Conservation (phyloP, 2,113 vertebrate genomes). For the Formicarius rufipectus region DNA sequence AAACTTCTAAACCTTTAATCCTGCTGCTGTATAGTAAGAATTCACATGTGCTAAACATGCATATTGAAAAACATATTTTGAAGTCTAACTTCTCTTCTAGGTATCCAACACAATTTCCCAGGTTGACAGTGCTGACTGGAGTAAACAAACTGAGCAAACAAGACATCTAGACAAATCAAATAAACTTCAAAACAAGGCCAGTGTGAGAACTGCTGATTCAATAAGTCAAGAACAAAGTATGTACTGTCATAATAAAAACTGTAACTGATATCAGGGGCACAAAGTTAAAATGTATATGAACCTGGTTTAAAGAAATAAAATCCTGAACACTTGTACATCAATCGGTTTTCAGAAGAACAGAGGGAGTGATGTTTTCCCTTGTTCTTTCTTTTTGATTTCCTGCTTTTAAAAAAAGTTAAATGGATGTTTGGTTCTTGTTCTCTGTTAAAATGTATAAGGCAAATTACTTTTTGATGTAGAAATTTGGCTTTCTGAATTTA, state of each 20-base stretch:
- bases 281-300: background rate
- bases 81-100: slow-evolving; percentile 40
- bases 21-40: background rate
- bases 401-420: background rate
- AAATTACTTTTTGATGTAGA: background rate
- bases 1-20: background rate
- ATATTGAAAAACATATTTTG: background rate
- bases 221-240: slow-evolving; percentile 45
- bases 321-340: background rate
- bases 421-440: background rate
- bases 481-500: background rate
- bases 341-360: background rate
- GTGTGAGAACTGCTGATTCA: background rate
- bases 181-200: background rate
- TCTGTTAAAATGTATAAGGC: background rate
- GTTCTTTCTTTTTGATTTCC: background rate
- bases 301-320: background rate
- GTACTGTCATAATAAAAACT: slow-evolving; percentile 20
- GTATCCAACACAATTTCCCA: background rate
- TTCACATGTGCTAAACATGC: background rate
- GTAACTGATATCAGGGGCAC: background rate
- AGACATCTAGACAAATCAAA: background rate
- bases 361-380: background rate
- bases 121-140: background rate
- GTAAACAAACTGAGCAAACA: background rate